Evolutionary conservation across 2,797 vertebrate genomes (phyloP).

Genomic region (Pipistrellus pygmaeus): DNA sequence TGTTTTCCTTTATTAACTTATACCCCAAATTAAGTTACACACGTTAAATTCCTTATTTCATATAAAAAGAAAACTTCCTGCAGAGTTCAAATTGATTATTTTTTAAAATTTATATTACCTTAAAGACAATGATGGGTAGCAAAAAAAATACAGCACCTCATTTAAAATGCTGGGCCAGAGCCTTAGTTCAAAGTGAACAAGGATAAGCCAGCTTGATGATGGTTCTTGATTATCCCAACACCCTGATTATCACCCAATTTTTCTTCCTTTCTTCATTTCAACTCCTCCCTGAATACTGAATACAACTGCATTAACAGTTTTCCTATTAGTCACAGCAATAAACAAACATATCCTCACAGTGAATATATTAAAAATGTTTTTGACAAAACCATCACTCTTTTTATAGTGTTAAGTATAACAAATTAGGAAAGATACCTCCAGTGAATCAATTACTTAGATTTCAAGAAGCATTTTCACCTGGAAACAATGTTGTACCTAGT

Average conservation of each 20-base stretch:
- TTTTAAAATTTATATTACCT: neutral
- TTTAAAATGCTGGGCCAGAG: neutral
- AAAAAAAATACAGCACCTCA: neutral
- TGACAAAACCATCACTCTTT: neutral
- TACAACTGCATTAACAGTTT: neutral
- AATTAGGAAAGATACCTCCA: neutral
- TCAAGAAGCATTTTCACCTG: neutral
- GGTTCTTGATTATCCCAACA: neutral
- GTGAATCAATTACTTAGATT: slow-evolving; percentile 22
- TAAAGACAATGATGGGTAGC: neutral
- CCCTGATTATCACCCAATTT: neutral
- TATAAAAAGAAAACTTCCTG: slow-evolving; percentile 27
- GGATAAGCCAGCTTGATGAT: neutral
- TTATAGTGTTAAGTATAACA: slow-evolving; percentile 3
- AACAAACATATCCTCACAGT: neutral
- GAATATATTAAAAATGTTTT: neutral
- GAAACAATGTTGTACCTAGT: slow-evolving; percentile 7
- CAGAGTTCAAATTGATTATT: neutral
- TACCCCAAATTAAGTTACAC: neutral
- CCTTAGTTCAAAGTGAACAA: neutral
- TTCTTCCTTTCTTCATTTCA: neutral
- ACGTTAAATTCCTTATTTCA: slow-evolving; percentile 21
- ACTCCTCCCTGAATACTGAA: neutral
- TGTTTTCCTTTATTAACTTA: slow-evolving; percentile 27
- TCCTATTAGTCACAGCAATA: slow-evolving; percentile 6